Percentiles rank a stretch among this genome's conserved stretches.
Evolutionary conservation across 2,113 vertebrate genomes (phyloP).

Genomic region (Hylia prasina): DNA sequence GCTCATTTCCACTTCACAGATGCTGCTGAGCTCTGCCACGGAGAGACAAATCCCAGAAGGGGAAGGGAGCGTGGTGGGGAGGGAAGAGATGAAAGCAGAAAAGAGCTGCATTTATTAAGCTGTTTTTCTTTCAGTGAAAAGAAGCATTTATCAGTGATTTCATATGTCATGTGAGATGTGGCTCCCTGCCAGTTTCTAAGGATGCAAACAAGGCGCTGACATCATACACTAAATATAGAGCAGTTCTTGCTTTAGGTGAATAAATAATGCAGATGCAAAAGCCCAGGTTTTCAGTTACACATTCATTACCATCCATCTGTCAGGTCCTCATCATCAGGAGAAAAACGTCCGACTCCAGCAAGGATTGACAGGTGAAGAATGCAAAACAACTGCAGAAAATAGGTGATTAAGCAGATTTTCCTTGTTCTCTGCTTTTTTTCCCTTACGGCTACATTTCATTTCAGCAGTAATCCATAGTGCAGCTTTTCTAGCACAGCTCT

Average conservation of each 20-base stretch:
- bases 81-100: conserved; percentile 67
- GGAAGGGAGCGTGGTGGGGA: conserved; percentile 31
- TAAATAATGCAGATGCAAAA: conserved; percentile 76
- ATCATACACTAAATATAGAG: conserved; percentile 82
- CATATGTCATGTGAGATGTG: conserved; percentile 83
- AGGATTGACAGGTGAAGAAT: conserved; percentile 48
- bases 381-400: conserved; percentile 42
- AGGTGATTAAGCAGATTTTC: conserved; percentile 37
- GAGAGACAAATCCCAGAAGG: conserved; percentile 74
- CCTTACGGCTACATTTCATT: background rate
- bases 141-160: conserved; percentile 82
- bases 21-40: conserved; percentile 65
- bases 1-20: conserved; percentile 81
- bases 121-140: conserved; percentile 79
- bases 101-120: conserved; percentile 72
- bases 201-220: conserved; percentile 79
- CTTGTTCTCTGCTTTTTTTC: conserved; percentile 13
- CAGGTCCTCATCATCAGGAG: conserved; percentile 58
- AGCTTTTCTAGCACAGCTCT: background rate
- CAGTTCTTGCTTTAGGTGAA: conserved; percentile 72
- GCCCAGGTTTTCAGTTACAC: conserved; percentile 72
- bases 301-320: conserved; percentile 67
- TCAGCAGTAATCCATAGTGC: background rate
- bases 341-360: conserved; percentile 22
- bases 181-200: conserved; percentile 75